phyloP scores from a whole-genome alignment of 1,140 invertebrate species.

The Hylaeus anthracinus region DNA sequence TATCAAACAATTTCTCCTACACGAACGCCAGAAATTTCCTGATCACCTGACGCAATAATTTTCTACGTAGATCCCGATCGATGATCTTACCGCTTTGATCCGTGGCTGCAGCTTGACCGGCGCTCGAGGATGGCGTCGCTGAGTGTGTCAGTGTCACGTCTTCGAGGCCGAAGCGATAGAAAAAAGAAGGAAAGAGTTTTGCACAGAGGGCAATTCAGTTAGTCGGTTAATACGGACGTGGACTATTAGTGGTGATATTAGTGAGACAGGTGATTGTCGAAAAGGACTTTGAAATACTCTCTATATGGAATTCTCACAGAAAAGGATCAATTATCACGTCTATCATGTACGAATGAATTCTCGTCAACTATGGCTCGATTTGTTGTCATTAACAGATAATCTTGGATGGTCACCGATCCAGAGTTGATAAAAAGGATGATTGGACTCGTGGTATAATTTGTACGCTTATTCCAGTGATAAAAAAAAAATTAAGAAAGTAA shows the following conservation, averaged over 20 bases:
- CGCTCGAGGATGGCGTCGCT: constrained; percentile 72
- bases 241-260: not conserved
- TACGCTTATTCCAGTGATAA: not conserved
- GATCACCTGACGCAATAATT: too few relatives aligned
- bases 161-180: constrained; percentile 54
- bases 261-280: not conserved
- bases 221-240: constrained; percentile 10
- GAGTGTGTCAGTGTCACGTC: constrained; percentile 72
- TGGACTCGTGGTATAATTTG: not conserved
- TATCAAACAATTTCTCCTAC: too few relatives aligned
- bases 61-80: not conserved
- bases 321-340: too few relatives aligned
- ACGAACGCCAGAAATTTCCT: too few relatives aligned
- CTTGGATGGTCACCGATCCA: too few relatives aligned
- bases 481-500: not conserved
- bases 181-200: constrained; percentile 43
- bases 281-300: not conserved
- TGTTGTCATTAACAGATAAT: too few relatives aligned
- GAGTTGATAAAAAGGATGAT: too few relatives aligned
- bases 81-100: constrained; percentile 75
- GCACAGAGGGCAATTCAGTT: constrained; percentile 38
- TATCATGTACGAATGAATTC: too few relatives aligned
- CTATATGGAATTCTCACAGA: too few relatives aligned
- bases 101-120: constrained; percentile 71
- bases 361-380: too few relatives aligned